A percentile compares a stretch with the other conserved stretches of the same genome.
These are phyloP conservation scores for Sphaeramia orbicularis DNA, from an alignment of 2,797 vertebrate species.

Conservation along the genomic window DNA sequence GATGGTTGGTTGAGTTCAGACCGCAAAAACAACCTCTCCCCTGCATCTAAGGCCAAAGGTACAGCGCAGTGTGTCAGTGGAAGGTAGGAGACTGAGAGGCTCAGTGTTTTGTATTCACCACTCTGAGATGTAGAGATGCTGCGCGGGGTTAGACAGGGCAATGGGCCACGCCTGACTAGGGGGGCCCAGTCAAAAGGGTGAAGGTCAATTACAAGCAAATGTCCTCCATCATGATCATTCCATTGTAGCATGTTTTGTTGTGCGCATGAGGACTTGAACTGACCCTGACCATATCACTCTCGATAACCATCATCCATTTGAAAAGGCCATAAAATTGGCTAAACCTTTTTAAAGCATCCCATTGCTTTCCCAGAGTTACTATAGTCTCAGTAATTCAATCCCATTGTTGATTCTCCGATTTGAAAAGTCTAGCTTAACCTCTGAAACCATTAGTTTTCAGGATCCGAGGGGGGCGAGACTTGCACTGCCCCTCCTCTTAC, in stretches of 20 bases:
- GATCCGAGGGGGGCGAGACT: not conserved
- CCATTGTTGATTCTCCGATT: constrained; percentile 57
- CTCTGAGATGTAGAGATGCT: constrained; percentile 64
- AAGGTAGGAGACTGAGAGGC: constrained; percentile 43
- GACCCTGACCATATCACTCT: constrained; percentile 65
- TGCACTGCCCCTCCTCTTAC: constrained; percentile 11
- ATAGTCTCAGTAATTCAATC: constrained; percentile 57
- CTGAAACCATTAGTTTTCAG: constrained; percentile 10
- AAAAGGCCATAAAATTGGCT: constrained; percentile 40
- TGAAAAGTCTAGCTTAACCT: constrained; percentile 7
- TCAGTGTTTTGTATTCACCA: constrained; percentile 36
- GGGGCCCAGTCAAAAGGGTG: constrained; percentile 47
- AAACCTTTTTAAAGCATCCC: constrained; percentile 47
- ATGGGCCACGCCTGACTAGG: constrained; percentile 55
- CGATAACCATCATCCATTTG: constrained; percentile 66
- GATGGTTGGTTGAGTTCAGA: constrained; percentile 80
- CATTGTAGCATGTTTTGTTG: constrained; percentile 66
- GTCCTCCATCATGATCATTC: constrained; percentile 65
- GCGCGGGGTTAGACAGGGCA: constrained; percentile 52
- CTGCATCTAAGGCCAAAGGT: constrained; percentile 67
- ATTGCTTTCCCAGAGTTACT: constrained; percentile 37
- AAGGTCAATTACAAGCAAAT: constrained; percentile 80
- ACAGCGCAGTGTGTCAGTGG: constrained; percentile 52
- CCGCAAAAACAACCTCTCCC: constrained; percentile 70
- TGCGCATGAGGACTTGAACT: constrained; percentile 53